Evolutionary conservation across 2,888 invertebrate genomes (phyloP), one percentile per base, ranked within the genome.

Genomic region (Drosophila heteroneura): DNA sequence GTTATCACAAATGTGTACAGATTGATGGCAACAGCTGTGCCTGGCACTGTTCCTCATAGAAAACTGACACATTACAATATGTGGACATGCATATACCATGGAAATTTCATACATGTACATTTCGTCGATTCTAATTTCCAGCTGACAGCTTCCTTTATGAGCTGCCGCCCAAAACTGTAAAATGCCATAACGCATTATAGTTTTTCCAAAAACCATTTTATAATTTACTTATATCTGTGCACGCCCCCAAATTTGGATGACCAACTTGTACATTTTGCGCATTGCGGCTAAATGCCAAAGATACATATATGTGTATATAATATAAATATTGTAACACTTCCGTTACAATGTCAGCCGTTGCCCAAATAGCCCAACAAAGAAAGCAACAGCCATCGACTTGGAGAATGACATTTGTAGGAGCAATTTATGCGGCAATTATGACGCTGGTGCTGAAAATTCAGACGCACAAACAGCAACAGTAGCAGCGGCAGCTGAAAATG

Each of bases 401-500:
- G 68, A 70, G 70, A 70, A 77, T 84, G 74, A 79, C 81, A 85
- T 85, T 81, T 71, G 69, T 70, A 66, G 70, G 66, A 67, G 58
- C 81, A 89, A 89, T 85, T 87, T 89, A 85, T 89, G 85, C 85
- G 76, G 69, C 76, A 70, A 79, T 79, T 74, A 82, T 83, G 74
- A 76, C 82, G 88, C 74, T 58, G 47, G 51, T 51, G 60, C 61
- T 63, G 59, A 74, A 74, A 74, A 69, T 22, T 70, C 68, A 44
- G 47, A 44, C 61, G 61, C 53, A 59, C 14, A 51, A 58, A 30
- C n/a, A 33, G 49, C 47, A 57, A 53, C 59, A 54, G 41, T 12
- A 35, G 58, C n/a, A 32, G 47, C 44, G 56, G 57, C 56, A 54
- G 33, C 63, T 54, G 75, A 70, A 76, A 60, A 51, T 57, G 37